Evolutionary conservation across 2,113 vertebrate species (phyloP), one percentile per base, ranked within the genome.

Genomic region (Saimiri boliviensis): DNA sequence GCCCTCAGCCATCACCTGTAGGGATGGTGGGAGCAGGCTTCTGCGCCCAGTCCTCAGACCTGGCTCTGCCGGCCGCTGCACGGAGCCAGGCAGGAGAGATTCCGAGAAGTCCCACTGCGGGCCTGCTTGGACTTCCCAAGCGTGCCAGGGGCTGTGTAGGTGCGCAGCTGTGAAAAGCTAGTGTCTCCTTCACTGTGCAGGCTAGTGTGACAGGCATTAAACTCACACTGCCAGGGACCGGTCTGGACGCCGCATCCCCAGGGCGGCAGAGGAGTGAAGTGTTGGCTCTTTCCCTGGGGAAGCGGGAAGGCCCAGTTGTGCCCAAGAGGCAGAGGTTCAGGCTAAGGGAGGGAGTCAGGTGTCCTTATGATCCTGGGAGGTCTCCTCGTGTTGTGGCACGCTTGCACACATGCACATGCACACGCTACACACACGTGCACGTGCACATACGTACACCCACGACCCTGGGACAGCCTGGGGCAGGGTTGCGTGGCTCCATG

Each of bases 401-500:
- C 6, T 2, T n/a, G 40, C 13, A 12, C 3, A 27, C 32, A 27
- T 3, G 19, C 32, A n/a, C 9, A 35, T 1, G 7, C 23, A 52
- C 58, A 54, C 30, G 25, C 25, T 30, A 5, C 66, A 30, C 5
- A 2, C 0, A 47, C 14, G 45, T 9, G 1, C 45, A 32, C 1
- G 8, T 3, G 6, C 2, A 27, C 40, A 8, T 3, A 35, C 9
- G 14, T 3, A 7, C 23, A 27, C 30, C 12, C 27, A 35, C n/a
- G 27, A 42, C 71, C 13, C 2, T 19, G 8, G 30, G 20, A 45
- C 49, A 14, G 8, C 37, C 17, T 27, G 27, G 66, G 63, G 35
- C n/a, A 32, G 58, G 25, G 19, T 0, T 7, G 11, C 10, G 0
- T 3, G 30, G 5, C 8, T 37, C 8, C 1, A 17, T 10, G 19